Base-by-base conservation (phyloP, 2,888 invertebrate genomes). In the Phengaris alcon region DNA sequence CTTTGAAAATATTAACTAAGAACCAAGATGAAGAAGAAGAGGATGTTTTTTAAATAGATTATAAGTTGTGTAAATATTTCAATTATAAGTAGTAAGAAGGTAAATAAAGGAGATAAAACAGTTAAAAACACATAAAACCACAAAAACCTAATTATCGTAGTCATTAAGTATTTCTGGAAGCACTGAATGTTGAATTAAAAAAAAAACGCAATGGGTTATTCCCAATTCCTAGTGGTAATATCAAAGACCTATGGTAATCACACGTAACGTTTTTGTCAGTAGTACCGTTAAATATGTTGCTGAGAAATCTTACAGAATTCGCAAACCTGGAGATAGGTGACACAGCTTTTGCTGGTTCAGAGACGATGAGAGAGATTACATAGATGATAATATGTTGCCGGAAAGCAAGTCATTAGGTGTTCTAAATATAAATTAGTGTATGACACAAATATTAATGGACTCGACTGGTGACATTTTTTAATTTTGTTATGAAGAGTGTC, bases 401-500 rank as follows among this genome's bases (percentile, higher is more conserved):
- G 92, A 92, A 88, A 88, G 86, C 80, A 82, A 81, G 86, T 86
- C 87, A 92, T 93, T 93, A 92, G 89, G 86, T 78, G 87, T 86
- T 87, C 86, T 93, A 90, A 91, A 91, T 93, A 89, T 87, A 84
- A 91, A 90, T 91, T 92, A 93, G 86, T 35, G 35, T 92, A 90
- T 90, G 91, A 92, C 91, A 93, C 87, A 88, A 87, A 91, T 87
- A 93, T 93, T 91, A 90, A 93, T 92, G 89, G 83, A 82, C 80
- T 84, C 83, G 85, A 83, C 87, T 86, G 83, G 81, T 83, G 84
- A 82, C 82, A 82, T 79, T 90, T 90, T 91, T 91, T 88, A 85
- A 85, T 84, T 82, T 84, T 80, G 81, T 84, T 81, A 82, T 88
- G 79, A 72, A 13, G 54, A 54, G 54, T 72, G 72, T 72, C 35